phyloP scores from a whole-genome alignment of 53 echinoderm and acorn worm genomes.

The Pentamera pediparva region DNA sequence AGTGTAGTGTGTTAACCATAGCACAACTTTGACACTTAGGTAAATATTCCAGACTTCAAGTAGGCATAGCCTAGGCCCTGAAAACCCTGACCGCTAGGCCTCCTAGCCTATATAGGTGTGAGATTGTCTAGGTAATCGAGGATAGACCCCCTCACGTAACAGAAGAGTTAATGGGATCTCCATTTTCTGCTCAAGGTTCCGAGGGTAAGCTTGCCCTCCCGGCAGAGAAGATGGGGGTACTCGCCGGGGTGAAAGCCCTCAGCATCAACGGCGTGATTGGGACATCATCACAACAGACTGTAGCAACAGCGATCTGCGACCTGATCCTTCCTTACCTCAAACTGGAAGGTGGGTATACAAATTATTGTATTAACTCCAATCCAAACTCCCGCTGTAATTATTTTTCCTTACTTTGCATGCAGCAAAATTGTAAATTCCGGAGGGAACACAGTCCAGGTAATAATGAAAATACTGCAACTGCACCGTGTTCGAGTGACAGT shows the following conservation, averaged over 20 bases:
- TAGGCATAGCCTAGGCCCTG: too few relatives aligned
- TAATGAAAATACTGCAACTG: too few relatives aligned
- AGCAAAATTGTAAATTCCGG: too few relatives aligned
- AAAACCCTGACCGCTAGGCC: too few relatives aligned
- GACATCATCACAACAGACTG: constrained; percentile 48
- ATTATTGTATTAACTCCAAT: background rate
- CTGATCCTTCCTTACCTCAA: constrained; percentile 81
- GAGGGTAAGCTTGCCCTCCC: constrained; percentile 87
- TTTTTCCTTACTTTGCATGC: too few relatives aligned
- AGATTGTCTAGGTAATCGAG: too few relatives aligned
- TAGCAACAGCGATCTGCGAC: constrained; percentile 51
- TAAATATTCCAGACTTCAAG: background rate
- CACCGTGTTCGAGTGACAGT: too few relatives aligned
- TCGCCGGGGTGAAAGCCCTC: constrained; percentile 75
- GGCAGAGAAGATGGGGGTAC: constrained; percentile 66
- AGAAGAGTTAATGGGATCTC: background rate
- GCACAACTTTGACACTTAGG: background rate
- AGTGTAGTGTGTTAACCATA: too few relatives aligned
- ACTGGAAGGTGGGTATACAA: constrained; percentile 67
- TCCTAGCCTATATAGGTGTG: too few relatives aligned
- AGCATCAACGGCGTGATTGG: constrained; percentile 80
- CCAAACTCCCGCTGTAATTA: too few relatives aligned
- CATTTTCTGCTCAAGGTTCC: constrained; percentile 49
- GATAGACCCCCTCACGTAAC: background rate
- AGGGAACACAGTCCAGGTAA: too few relatives aligned